These are phyloP conservation scores for Scolopax bukidnonensis DNA, from an alignment of 2,797 vertebrate genomes.

Conservation along the genomic window DNA sequence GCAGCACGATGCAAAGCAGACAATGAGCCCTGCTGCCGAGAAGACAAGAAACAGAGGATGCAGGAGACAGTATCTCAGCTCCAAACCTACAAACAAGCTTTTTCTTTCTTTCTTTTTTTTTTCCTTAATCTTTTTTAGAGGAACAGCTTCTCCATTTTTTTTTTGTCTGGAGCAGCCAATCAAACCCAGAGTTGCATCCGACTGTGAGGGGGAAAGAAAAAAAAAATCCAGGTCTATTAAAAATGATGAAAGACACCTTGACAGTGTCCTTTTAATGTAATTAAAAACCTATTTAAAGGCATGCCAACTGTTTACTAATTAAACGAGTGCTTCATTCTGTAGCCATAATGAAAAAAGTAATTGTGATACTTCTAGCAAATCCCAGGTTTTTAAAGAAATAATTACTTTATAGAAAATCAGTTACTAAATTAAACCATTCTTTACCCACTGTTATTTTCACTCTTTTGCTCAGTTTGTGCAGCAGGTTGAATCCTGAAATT, in stretches of 20 bases:
- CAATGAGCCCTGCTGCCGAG: not conserved
- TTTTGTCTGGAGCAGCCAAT: conserved; percentile 30
- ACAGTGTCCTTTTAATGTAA: conserved; percentile 59
- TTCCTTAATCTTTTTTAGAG: not conserved
- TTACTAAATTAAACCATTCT: conserved; percentile 44
- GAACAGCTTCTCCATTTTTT: not conserved
- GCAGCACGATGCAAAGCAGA: not conserved
- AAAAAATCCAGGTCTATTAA: not conserved
- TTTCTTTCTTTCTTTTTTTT: not conserved
- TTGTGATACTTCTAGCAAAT: conserved; percentile 28
- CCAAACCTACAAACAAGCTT: not conserved
- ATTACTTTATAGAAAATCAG: conserved; percentile 52
- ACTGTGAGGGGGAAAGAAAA: not conserved
- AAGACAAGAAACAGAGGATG: not conserved
- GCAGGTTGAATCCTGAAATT: not conserved
- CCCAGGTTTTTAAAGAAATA: conserved; percentile 52
- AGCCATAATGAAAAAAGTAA: conserved; percentile 40
- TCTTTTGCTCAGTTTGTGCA: not conserved
- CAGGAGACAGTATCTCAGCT: not conserved
- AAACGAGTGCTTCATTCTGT: conserved; percentile 22
- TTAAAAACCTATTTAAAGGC: conserved; percentile 68
- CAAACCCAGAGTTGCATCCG: not conserved
- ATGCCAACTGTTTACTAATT: conserved; percentile 72
- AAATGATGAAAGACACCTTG: conserved; percentile 64
- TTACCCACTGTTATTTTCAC: not conserved